Conservation (phyloP, 23 tunicate genomes). For the Trididemnum nubilum region DNA sequence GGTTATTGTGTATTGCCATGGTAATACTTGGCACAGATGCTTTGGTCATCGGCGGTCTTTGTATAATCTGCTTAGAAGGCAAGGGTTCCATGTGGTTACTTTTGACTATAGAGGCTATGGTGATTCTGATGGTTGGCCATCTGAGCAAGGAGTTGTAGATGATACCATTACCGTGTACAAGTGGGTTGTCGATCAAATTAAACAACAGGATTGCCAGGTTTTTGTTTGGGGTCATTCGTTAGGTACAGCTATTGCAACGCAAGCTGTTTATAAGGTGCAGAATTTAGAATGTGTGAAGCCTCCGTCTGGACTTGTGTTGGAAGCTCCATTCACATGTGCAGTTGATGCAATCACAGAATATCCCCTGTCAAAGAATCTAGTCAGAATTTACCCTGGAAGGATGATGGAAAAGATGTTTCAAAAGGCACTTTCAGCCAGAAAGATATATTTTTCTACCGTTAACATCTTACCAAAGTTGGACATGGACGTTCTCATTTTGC, state of each 20-base stretch:
- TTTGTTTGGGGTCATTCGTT: conserved; percentile 87
- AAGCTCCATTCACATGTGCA: conserved; percentile 65
- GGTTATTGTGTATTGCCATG: conserved; percentile 80
- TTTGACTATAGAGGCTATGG: conserved; percentile 94
- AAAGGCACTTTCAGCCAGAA: conserved; percentile 36
- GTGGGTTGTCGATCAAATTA: conserved; percentile 43
- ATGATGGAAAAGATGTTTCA: conserved; percentile 23
- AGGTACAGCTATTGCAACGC: conserved; percentile 71
- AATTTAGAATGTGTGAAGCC: not conserved
- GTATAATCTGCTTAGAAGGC: conserved; percentile 24
- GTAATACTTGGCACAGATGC: conserved; percentile 72
- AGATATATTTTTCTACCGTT: conserved; percentile 40
- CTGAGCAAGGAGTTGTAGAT: conserved; percentile 59
- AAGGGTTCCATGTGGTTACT: conserved; percentile 64
- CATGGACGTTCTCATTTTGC: conserved; percentile 53
- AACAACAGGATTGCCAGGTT: conserved; percentile 26
- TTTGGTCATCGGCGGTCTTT: conserved; percentile 56
- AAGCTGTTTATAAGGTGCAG: conserved; percentile 50
- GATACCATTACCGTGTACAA: conserved; percentile 49
- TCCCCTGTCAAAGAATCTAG: conserved; percentile 45
- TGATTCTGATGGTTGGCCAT: conserved; percentile 75
- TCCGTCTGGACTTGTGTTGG: conserved; percentile 70
- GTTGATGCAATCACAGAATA: conserved; percentile 47
- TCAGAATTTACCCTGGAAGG: conserved; percentile 35
- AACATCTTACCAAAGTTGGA: conserved; percentile 28